A percentile compares a stretch with the other conserved stretches of the same genome.
These are phyloP conservation scores for Capitulum mitella DNA, from an alignment of 2,888 invertebrate genomes.

Conservation along the genomic window DNA sequence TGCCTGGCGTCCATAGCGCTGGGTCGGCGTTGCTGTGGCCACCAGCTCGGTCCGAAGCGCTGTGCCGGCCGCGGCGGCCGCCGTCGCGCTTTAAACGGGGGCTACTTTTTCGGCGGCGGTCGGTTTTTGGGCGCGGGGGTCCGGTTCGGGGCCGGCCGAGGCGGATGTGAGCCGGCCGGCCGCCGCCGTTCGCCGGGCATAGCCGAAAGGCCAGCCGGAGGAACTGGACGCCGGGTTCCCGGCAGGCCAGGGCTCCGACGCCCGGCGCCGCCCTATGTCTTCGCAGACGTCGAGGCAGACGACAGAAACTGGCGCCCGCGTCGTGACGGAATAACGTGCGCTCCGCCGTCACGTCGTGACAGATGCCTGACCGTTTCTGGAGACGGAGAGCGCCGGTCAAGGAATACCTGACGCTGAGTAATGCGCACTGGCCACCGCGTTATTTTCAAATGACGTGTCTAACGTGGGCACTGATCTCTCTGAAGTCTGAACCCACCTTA, in stretches of 20 bases:
- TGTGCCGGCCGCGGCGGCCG: too few relatives aligned
- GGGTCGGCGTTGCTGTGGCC: too few relatives aligned
- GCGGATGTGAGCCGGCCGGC: slow-evolving; percentile 3
- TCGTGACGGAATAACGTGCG: neutral
- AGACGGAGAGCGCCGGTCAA: too few relatives aligned
- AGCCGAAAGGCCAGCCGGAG: neutral
- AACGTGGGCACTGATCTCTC: too few relatives aligned
- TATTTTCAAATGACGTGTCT: too few relatives aligned
- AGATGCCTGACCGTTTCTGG: too few relatives aligned
- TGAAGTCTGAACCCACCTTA: too few relatives aligned
- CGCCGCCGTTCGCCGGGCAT: neutral
- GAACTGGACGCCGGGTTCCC: neutral
- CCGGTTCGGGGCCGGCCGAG: neutral
- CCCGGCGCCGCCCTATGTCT: too few relatives aligned
- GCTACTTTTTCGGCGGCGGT: neutral
- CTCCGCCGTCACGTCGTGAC: too few relatives aligned
- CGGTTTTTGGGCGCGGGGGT: neutral
- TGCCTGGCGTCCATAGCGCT: neutral
- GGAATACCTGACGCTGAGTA: too few relatives aligned
- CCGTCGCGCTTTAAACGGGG: neutral
- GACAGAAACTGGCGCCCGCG: neutral
- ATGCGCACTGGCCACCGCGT: too few relatives aligned
- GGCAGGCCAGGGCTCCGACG: neutral
- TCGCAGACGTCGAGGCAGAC: neutral
- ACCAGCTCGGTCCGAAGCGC: too few relatives aligned